phyloP scores from a whole-genome alignment of 1,140 invertebrate genomes.

The Gonatopus flavifemur region DNA sequence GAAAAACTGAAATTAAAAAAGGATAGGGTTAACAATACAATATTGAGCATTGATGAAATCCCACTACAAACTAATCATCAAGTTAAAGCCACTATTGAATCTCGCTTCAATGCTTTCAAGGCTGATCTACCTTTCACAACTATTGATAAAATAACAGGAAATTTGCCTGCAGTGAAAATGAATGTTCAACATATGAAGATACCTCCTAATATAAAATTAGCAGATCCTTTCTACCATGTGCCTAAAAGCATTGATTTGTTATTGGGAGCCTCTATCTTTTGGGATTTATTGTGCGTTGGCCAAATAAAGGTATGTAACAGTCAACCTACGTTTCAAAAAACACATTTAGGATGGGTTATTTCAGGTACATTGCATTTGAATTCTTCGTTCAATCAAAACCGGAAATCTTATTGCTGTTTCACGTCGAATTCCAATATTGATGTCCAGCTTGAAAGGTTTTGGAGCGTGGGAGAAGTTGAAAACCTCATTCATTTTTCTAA shows the following conservation, averaged over 20 bases:
- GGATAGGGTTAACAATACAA: too few species aligned
- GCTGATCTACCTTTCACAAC: too few species aligned
- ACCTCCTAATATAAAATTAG: constrained; percentile 18
- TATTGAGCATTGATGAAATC: too few species aligned
- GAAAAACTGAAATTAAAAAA: too few species aligned
- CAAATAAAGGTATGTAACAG: constrained; percentile 8
- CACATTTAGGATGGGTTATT: constrained; percentile 14
- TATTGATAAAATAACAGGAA: too few species aligned
- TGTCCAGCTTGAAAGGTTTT: too few species aligned
- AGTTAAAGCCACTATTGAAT: too few species aligned
- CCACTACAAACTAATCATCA: too few species aligned
- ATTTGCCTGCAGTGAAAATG: too few species aligned
- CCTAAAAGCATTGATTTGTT: constrained; percentile 9
- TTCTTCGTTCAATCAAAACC: not conserved
- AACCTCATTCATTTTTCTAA: not conserved
- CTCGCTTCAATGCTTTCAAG: too few species aligned
- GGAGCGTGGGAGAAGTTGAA: constrained; percentile 9
- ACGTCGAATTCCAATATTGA: not conserved
- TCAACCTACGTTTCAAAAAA: constrained; percentile 12
- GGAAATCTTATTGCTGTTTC: not conserved
- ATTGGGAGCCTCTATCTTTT: constrained; percentile 13
- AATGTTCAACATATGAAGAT: too few species aligned
- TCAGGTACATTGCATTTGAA: not conserved
- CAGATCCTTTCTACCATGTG: constrained; percentile 18
- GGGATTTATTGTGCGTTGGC: constrained; percentile 9